Evolutionary conservation across 2,113 vertebrate species (phyloP), one percentile per base, ranked within the genome.

Genomic region (Genyomyrus donnyi): DNA sequence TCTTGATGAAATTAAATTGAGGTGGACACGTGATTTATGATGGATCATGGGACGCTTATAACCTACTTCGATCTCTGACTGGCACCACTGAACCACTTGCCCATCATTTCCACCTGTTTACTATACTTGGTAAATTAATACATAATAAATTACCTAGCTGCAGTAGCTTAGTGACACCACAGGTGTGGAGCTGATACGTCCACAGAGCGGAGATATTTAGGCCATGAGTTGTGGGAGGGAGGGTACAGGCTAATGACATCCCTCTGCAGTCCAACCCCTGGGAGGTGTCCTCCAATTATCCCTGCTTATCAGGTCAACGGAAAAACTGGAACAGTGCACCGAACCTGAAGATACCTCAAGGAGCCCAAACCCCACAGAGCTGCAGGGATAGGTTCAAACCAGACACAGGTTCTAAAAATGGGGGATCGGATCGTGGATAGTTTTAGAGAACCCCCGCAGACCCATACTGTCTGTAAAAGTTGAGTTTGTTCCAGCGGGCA

Each of bases 281-380:
- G 50, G 86, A 53, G 31, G 21, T 87, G 86, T 53, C 49, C 86
- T 87, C 86, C 49, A 48, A 87, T 50, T 56, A 53, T 49, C 27
- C 48, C 53, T 88, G 87, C 31, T 88, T 58, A 62, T 88, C 35
- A 85, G 50, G 49, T 19, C 77, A 84, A 4, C 13, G 27, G 50
- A 56, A 8, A 58, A 88, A 88, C 46, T 49, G 35, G 87, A 53
- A 35, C 87, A 39, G 89, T 42, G 53, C 21, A 49, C 87, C 49
- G 48, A 91, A 48, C 90, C 80, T 92, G 80, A 91, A 83, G 90
- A 89, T 87, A 89, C 85, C 88, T 19, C 87, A 88, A 87, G 83
- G 89, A 50, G 80, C 56, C 49, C 35, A 49, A 88, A 89, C 85
- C 87, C 88, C 56, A 89, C 85, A 50, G 31, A 90, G 49, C 88